Conservation (phyloP, 2,113 vertebrate genomes). For the Oreochromis aureus region DNA sequence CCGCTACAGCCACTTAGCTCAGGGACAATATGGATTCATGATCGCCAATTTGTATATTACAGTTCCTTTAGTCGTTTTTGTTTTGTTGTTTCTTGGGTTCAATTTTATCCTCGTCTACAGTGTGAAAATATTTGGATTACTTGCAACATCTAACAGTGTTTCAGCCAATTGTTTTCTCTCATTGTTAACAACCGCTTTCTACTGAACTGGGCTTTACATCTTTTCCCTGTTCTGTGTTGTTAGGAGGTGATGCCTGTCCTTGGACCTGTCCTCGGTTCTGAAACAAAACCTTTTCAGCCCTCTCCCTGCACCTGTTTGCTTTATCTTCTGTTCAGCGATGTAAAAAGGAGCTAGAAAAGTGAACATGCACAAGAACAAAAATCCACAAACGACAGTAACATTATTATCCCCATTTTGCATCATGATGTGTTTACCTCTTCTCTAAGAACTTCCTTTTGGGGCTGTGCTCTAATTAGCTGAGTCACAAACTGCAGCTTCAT, state of each 20-base stretch:
- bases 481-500: neutral
- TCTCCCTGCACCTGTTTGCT: neutral
- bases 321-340: neutral
- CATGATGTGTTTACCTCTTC: neutral
- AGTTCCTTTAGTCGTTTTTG: neutral
- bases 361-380: neutral
- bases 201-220: neutral
- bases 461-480: neutral
- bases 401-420: slow-evolving; percentile 13
- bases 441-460: neutral
- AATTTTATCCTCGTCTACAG: neutral
- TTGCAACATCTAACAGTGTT: neutral
- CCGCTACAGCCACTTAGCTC: neutral
- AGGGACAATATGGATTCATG: neutral
- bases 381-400: neutral
- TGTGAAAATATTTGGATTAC: neutral
- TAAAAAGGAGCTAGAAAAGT: neutral
- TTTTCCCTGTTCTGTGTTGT: neutral
- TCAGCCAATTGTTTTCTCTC: neutral
- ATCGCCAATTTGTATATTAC: neutral
- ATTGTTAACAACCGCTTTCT: neutral
- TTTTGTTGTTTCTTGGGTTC: neutral
- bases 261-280: neutral
- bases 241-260: neutral
- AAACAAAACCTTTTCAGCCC: neutral